phyloP scores from a whole-genome alignment of 1,140 invertebrate species.

The Muscidifurax raptorellus region DNA sequence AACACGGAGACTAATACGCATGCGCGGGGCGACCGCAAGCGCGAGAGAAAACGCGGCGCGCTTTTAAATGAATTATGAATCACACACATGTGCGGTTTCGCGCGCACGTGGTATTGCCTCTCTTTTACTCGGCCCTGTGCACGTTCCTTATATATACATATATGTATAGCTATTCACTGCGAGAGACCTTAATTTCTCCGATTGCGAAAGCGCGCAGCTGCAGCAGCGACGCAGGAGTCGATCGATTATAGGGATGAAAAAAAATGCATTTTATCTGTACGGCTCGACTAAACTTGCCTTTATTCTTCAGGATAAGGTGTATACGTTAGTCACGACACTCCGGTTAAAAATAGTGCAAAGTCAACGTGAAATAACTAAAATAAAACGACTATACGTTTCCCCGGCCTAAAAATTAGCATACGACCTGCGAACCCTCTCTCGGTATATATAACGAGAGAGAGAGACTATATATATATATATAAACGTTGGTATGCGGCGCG shows the following conservation, averaged over 20 bases:
- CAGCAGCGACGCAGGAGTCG: not conserved
- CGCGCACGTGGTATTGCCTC: not conserved
- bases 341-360: no score
- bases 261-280: not conserved
- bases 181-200: conserved; percentile 28
- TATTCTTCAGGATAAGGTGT: no score
- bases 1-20: not conserved
- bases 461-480: not conserved
- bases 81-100: conserved; percentile 28
- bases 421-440: no score
- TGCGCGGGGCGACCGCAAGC: not conserved
- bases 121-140: not conserved
- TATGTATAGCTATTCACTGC: not conserved
- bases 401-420: not conserved
- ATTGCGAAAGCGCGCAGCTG: conserved; percentile 14
- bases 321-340: no score
- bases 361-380: no score
- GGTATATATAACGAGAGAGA: not conserved
- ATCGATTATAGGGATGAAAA: not conserved
- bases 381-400: no score
- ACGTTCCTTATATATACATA: not conserved
- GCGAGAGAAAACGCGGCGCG: not conserved
- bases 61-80: conserved; percentile 40
- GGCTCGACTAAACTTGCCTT: no score
- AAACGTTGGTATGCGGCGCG: not conserved